Base-by-base conservation (phyloP, 2,888 invertebrate species). In the Sepiola atlantica region DNA sequence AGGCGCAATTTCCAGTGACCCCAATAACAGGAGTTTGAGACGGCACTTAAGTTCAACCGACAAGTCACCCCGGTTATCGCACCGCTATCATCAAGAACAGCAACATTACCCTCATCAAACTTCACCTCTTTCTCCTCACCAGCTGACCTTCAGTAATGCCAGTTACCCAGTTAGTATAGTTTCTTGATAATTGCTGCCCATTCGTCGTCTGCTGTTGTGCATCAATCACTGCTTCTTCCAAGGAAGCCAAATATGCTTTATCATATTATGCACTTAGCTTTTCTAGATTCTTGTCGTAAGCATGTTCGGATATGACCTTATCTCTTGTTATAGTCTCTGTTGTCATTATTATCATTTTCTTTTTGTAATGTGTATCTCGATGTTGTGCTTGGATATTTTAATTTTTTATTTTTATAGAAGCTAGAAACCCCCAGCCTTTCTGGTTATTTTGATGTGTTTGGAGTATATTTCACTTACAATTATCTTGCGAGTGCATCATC, bases 31-130 rank as follows among this genome's bases (percentile, higher is more conserved):
- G 77, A 77, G 77, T 14, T 77, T 77, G 77, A 77, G 77, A n/a
- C 77, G 77, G n/a, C 77, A 77, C 77, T 77, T 77, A 77, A 77
- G 77, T 77, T 77, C 77, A n/a, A 77, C 77, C n/a, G 77, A 77
- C 77, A 77, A 77, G n/a, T 77, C 77, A 77, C 77, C 77, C 77
- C 77, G 77, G 77, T 77, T 77, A 77, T 77, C 77, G 16, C 77
- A 77, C 77, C 77, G 77, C 16, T 77, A 77, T 77, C 77, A 77
- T 77, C 77, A 77, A 77, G 77, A 77, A 77, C 77, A 77, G 77
- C 77, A 77, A 77, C 77, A 77, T 77, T 77, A 77, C 77, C n/a
- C 77, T 77, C 77, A 77, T 77, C 77, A 77, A 77, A 77, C 77
- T 77, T 77, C 77, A 77, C 77, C 77, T 77, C 77, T 77, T 32